A percentile compares a stretch with the other conserved stretches of the same genome.
phyloP scores from a whole-genome alignment of 2,797 vertebrate genomes.

The Argya squamiceps region DNA sequence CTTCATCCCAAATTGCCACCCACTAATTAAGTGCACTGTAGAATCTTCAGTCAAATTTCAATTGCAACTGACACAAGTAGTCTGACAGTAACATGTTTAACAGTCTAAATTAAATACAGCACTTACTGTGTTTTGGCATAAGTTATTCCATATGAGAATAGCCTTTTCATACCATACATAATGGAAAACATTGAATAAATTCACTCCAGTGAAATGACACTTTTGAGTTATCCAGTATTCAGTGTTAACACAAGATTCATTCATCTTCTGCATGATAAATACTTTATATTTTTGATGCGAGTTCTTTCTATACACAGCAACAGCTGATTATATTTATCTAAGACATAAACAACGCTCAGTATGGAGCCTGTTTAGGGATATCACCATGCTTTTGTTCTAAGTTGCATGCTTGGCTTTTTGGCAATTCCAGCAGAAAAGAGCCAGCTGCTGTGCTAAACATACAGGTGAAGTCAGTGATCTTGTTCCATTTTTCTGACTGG shows the following conservation, averaged over 20 bases:
- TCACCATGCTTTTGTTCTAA: background rate
- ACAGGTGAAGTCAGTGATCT: background rate
- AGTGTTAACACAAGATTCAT: background rate
- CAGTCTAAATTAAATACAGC: slow-evolving; percentile 12
- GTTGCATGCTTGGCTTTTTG: background rate
- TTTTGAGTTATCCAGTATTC: background rate
- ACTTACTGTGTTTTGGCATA: background rate
- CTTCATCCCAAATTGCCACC: slow-evolving; percentile 11
- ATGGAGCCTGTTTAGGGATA: background rate
- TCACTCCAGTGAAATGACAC: background rate
- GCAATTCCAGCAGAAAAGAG: background rate
- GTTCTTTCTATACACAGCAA: background rate
- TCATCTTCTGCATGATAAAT: background rate
- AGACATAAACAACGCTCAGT: background rate
- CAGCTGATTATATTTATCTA: background rate
- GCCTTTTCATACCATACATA: background rate
- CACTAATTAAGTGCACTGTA: slow-evolving; percentile 25
- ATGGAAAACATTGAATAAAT: slow-evolving; percentile 3
- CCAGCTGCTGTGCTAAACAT: background rate
- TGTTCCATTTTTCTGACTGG: background rate
- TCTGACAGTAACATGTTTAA: slow-evolving; percentile 4
- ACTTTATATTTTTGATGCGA: background rate
- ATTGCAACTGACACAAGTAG: background rate
- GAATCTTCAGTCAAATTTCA: slow-evolving; percentile 38
- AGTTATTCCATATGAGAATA: background rate